These are phyloP conservation scores for Agrilus planipennis DNA, from an alignment of 1,140 invertebrate species.

Conservation along the genomic window DNA sequence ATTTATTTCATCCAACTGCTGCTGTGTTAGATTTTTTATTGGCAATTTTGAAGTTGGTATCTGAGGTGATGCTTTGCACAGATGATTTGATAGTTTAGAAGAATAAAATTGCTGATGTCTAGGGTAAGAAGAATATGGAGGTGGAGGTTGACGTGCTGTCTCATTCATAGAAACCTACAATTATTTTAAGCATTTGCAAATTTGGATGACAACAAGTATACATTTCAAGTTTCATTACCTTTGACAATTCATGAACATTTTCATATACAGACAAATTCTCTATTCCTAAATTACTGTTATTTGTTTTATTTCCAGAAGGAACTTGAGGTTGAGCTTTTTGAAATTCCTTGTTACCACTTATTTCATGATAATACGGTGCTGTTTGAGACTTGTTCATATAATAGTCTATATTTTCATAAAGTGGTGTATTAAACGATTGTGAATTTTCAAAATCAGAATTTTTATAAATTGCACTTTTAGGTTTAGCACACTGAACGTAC, in stretches of 20 bases:
- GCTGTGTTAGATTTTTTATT: conserved; percentile 20
- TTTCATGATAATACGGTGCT: conserved; percentile 50
- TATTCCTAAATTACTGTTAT: conserved; percentile 13
- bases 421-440: no score
- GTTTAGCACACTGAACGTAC: conserved; percentile 33
- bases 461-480: conserved; percentile 46
- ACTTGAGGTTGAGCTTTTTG: conserved; percentile 43
- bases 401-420: conserved; percentile 75
- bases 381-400: conserved; percentile 44
- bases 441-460: conserved; percentile 36
- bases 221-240: conserved; percentile 22
- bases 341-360: conserved; percentile 22
- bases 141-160: conserved; percentile 16
- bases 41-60: conserved; percentile 12
- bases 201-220: conserved; percentile 28
- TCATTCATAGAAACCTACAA: no score
- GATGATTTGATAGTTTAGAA: conserved; percentile 22
- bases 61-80: background rate
- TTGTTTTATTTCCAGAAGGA: conserved; percentile 42
- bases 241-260: conserved; percentile 52
- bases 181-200: no score
- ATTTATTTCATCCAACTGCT: conserved; percentile 45
- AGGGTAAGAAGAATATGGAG: conserved; percentile 17
- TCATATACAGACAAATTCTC: conserved; percentile 57
- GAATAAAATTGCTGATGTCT: conserved; percentile 24